Base-by-base conservation (phyloP, 2,797 vertebrate species). In the Myotis myotis region DNA sequence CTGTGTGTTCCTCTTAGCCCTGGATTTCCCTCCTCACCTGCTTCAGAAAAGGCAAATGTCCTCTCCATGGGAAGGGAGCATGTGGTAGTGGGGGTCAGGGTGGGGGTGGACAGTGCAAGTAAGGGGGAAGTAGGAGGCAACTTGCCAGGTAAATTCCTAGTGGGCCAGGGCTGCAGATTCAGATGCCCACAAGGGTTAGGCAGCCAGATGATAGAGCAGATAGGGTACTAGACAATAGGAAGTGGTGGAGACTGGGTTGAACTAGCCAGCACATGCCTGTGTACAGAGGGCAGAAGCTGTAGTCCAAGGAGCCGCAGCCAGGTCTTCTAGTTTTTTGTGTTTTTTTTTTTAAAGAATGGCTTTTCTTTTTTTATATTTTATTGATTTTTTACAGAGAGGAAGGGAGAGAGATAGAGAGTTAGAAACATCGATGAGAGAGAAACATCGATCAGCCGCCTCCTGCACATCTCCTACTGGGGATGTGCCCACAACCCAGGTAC, bases 41-140 rank as follows among this genome's bases (percentile, higher is more conserved):
- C n/a, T 86, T 93, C 57, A 75, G 82, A 93, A 92, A 83, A 93
- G 51, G 25, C 1, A 33, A 51, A 62, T 80, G 68, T 84, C 22
- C 19, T 75, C 20, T 71, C 9, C 1, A 0, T n/a, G 28, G 33
- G 20, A 76, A 60, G 66, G 25, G 1, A 89, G 25, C 1, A 15
- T 36, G 22, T 5, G 5, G 16, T 17, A 15, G 60, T 8, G 6
- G n/a, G 62, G n/a, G 28, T 62, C 3, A 8, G 41, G 72, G 47
- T n/a, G 30, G 19, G 5, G 36, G 20, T 13, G 15, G 9, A 36
- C 13, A 86, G 28, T 53, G 16, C 74, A 78, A 88, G 10, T 19
- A 41, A 94, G n/a, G 16, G 68, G 6, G 38, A 80, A 60, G 20
- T 62, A 85, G 83, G 60, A 80, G 15, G n/a, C 11, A 60, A 6